A percentile compares a stretch with the other conserved stretches of the same genome.
Conservation (phyloP, 2,113 vertebrate genomes). For the Colius striatus region DNA sequence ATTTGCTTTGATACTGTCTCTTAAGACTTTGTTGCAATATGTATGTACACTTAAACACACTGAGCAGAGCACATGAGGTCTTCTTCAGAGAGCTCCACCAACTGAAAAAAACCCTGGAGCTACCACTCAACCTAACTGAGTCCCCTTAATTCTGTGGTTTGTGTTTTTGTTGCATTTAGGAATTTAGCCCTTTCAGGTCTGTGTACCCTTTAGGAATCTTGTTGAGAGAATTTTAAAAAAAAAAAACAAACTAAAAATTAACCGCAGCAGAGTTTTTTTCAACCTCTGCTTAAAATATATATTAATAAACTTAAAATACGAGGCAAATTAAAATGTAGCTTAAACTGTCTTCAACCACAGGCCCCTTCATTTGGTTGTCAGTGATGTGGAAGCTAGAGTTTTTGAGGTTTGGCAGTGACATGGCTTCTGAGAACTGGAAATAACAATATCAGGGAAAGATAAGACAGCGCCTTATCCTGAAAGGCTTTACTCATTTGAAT, state of each 20-base stretch:
- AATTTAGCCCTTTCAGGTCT: background rate
- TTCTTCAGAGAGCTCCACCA: background rate
- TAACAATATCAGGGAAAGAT: background rate
- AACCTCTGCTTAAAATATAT: background rate
- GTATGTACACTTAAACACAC: too few relatives aligned
- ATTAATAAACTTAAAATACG: background rate
- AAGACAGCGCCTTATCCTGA: background rate
- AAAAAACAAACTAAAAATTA: background rate
- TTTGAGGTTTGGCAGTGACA: background rate
- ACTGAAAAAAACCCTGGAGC: background rate
- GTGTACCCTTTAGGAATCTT: background rate
- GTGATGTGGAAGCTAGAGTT: background rate
- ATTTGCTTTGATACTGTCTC: background rate
- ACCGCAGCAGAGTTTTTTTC: background rate
- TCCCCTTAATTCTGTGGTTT: background rate
- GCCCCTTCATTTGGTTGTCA: background rate
- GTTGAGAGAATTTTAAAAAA: background rate
- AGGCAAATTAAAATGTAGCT: background rate
- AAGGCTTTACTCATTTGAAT: conserved; percentile 1
- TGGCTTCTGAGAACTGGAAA: background rate
- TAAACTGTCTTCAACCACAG: background rate
- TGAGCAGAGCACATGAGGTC: background rate
- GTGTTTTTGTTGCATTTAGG: background rate
- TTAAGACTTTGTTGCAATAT: background rate
- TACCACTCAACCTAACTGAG: background rate